Conservation (phyloP, 2,888 invertebrate species). For the Ceratothoa steindachneri region DNA sequence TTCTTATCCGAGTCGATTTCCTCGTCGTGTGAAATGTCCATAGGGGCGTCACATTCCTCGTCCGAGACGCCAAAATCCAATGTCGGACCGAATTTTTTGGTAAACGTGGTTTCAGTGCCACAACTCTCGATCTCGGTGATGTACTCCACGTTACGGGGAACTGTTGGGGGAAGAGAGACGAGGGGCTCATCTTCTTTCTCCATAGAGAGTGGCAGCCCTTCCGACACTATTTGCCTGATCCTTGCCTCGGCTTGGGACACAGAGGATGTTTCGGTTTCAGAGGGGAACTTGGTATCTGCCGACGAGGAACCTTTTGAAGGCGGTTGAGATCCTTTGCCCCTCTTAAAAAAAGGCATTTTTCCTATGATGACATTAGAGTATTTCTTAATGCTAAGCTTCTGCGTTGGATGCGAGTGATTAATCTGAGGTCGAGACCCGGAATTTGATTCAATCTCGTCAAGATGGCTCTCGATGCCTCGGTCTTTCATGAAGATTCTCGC, state of each 20-base stretch:
- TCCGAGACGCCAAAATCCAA: neutral
- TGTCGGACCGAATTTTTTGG: neutral
- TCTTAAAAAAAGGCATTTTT: conserved; percentile 39
- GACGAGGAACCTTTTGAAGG: neutral
- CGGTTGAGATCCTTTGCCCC: neutral
- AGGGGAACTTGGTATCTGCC: neutral
- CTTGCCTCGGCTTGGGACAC: neutral
- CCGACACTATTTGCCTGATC: neutral
- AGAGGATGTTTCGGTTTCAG: neutral
- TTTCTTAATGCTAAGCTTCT: neutral
- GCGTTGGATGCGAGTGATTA: neutral
- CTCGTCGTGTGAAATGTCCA: neutral
- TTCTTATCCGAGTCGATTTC: neutral
- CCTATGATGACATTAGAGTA: conserved; percentile 17
- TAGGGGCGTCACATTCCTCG: neutral
- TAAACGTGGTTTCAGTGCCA: neutral
- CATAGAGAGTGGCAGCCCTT: neutral
- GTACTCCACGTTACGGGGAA: neutral
- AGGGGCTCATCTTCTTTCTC: neutral
- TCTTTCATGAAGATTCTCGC: neutral
- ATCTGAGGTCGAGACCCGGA: neutral
- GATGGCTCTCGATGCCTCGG: too few relatives aligned
- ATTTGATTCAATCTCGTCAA: neutral
- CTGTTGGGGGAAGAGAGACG: neutral
- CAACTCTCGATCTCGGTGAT: conserved; percentile 3